Evolutionary conservation across 2,797 vertebrate species (phyloP).

Genomic region (Remorina albescens): DNA sequence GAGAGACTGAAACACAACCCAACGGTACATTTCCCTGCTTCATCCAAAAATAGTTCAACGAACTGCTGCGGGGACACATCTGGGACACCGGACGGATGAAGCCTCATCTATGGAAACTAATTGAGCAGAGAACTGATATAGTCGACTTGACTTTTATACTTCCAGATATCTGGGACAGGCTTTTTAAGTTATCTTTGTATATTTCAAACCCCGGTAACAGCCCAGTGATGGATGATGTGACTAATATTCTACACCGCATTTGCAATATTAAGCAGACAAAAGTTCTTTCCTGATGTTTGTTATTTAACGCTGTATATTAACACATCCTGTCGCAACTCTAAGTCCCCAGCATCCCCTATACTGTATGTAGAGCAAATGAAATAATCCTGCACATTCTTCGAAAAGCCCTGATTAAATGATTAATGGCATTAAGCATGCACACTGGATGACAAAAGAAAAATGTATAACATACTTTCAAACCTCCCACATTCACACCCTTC

Average conservation of each 20-base stretch:
- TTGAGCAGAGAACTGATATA: no score
- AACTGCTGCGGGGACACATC: not conserved
- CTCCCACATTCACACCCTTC: conserved; percentile 13
- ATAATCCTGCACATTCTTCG: conserved; percentile 16
- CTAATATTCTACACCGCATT: no score
- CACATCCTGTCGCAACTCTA: not conserved
- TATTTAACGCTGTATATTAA: not conserved
- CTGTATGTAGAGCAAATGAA: not conserved
- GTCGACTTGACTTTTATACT: no score
- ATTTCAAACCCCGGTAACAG: no score
- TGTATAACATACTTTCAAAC: not conserved
- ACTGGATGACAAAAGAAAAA: not conserved
- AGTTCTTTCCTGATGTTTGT: not conserved
- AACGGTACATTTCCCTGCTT: not conserved
- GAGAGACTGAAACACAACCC: no score
- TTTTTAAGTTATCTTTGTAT: no score
- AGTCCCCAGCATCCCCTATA: no score
- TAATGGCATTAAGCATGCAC: not conserved
- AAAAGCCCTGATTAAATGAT: conserved; percentile 21
- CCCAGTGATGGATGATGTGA: no score
- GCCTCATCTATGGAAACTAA: no score
- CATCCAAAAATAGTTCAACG: conserved; percentile 6
- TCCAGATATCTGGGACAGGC: no score
- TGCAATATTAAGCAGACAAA: no score
- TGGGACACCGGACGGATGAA: not conserved